phyloP scores from a whole-genome alignment of 2,797 vertebrate genomes.

The Acrossocheilus fasciatus region DNA sequence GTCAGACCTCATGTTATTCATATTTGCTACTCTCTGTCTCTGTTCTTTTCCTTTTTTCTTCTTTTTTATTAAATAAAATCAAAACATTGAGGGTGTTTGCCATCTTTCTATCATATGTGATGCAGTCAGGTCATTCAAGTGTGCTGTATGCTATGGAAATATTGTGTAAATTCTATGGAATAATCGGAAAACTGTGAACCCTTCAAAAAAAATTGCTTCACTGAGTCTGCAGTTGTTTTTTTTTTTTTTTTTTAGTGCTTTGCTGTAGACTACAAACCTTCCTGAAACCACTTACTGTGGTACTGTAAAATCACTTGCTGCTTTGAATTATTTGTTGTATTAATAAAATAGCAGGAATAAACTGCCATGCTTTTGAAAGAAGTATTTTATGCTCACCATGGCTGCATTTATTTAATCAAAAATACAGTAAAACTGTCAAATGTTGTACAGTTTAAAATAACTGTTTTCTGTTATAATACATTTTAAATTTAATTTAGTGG shows the following conservation, averaged over 20 bases:
- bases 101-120: slow-evolving; percentile 13
- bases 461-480: not conserved
- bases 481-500: not conserved
- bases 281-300: not conserved
- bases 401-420: not conserved
- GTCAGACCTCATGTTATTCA: slow-evolving; percentile 38
- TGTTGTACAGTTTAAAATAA: not conserved
- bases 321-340: not conserved
- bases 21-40: slow-evolving; percentile 12
- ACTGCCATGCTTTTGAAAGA: not conserved
- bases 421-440: not conserved
- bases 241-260: not conserved
- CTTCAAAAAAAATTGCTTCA: slow-evolving; percentile 47
- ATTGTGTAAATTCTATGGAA: slow-evolving; percentile 38
- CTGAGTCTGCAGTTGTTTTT: slow-evolving; percentile 2
- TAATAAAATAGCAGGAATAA: not conserved
- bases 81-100: slow-evolving; percentile 14
- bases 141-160: slow-evolving; percentile 41
- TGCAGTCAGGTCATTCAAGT: slow-evolving; percentile 25
- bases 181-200: slow-evolving; percentile 9
- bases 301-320: not conserved
- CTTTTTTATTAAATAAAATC: slow-evolving; percentile 18
- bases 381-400: not conserved
- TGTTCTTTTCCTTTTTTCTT: slow-evolving; percentile 1
- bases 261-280: not conserved